These are phyloP conservation scores for Cantharis rustica DNA, from an alignment of 2,888 invertebrate genomes.

Conservation along the genomic window DNA sequence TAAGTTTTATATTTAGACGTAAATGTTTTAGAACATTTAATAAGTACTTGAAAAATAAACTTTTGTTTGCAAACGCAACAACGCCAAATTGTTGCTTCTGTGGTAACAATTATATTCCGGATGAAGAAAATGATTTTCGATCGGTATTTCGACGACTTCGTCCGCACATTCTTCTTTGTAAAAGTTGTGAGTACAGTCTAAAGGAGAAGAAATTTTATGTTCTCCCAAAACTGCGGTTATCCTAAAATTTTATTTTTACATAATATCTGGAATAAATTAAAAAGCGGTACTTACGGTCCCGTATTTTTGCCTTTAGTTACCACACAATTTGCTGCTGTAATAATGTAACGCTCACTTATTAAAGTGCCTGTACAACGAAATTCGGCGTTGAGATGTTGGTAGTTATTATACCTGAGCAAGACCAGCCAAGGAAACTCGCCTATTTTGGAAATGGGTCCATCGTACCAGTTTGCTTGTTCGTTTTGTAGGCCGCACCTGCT, in stretches of 20 bases:
- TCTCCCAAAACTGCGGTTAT: slow-evolving; percentile 65
- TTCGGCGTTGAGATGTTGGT: slow-evolving; percentile 14
- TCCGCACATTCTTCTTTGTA: slow-evolving; percentile 48
- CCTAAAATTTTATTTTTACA: background rate
- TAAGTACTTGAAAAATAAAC: slow-evolving; percentile 1
- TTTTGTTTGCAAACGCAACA: background rate
- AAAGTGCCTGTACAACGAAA: slow-evolving; percentile 59
- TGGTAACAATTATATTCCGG: slow-evolving; percentile 41
- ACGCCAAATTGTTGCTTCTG: slow-evolving; percentile 40
- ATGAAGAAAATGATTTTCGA: slow-evolving; percentile 52
- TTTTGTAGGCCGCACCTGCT: background rate
- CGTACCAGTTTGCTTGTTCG: slow-evolving; percentile 45
- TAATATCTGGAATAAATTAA: background rate
- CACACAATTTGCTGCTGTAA: slow-evolving; percentile 63
- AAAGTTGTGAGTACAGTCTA: slow-evolving; percentile 33
- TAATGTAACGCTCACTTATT: slow-evolving; percentile 59
- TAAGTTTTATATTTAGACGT: background rate
- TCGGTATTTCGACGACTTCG: slow-evolving; percentile 46
- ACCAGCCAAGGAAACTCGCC: slow-evolving; percentile 59
- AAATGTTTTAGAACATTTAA: background rate
- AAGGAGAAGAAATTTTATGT: slow-evolving; percentile 57
- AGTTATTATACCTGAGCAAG: slow-evolving; percentile 52
- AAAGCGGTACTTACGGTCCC: background rate
- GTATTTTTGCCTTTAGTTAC: slow-evolving; percentile 40
- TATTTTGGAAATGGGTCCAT: slow-evolving; percentile 52